Conservation (phyloP, 2,888 invertebrate species). For the Dryomyza anilis region DNA sequence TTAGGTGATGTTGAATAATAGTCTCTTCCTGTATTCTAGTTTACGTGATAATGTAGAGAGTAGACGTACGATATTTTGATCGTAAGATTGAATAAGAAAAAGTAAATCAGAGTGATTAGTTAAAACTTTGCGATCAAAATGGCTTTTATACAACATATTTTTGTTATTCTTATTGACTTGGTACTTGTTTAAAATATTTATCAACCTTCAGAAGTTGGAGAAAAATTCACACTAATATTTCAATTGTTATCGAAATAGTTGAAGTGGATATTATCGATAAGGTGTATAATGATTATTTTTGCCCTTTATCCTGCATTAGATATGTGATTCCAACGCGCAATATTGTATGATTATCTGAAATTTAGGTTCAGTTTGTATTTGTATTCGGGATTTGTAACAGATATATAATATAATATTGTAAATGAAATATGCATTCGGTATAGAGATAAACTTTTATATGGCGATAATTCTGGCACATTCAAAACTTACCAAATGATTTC, state of each 20-base stretch:
- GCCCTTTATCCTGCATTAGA: constrained; percentile 46
- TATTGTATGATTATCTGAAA: constrained; percentile 60
- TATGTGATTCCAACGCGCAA: constrained; percentile 58
- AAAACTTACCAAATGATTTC: constrained; percentile 61
- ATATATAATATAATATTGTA: constrained; percentile 9
- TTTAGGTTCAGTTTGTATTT: constrained; percentile 58
- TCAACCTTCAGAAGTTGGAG: constrained; percentile 22
- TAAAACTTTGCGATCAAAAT: constrained; percentile 51
- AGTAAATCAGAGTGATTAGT: constrained; percentile 59
- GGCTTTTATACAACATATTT: constrained; percentile 4
- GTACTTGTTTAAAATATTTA: constrained; percentile 34
- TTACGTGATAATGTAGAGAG: constrained; percentile 36
- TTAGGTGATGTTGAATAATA: neutral
- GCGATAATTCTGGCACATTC: constrained; percentile 52
- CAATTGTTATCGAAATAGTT: constrained; percentile 24
- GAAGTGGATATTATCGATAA: constrained; percentile 29
- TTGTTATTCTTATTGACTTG: constrained; percentile 15
- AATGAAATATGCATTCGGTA: constrained; percentile 36
- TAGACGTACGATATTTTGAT: constrained; percentile 38
- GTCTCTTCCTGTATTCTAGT: constrained; percentile 26
- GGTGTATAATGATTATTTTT: constrained; percentile 40
- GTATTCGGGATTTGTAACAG: constrained; percentile 24
- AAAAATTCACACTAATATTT: constrained; percentile 20
- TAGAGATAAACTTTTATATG: constrained; percentile 40
- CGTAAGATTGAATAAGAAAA: constrained; percentile 55